These are phyloP conservation scores for Polydrusus tereticollis DNA, from an alignment of 2,888 invertebrate genomes.

Conservation along the genomic window DNA sequence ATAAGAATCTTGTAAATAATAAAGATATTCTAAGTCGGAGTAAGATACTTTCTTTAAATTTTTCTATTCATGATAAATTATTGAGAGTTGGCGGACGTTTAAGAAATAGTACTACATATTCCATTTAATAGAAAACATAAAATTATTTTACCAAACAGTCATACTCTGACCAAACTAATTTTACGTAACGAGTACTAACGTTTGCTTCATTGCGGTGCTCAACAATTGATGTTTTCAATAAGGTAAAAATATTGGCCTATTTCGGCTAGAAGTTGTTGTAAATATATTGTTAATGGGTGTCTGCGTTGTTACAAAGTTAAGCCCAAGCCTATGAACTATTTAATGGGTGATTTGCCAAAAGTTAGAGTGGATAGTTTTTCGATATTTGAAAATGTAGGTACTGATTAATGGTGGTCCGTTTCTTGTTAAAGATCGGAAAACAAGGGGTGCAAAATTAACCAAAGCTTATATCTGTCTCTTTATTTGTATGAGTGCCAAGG, in stretches of 20 bases:
- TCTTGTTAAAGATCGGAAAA: too few relatives aligned
- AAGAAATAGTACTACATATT: too few relatives aligned
- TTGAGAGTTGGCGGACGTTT: background rate
- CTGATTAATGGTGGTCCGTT: background rate
- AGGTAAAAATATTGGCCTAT: conserved; percentile 42
- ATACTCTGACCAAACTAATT: too few relatives aligned
- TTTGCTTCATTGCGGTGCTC: conserved; percentile 22
- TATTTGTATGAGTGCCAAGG: conserved; percentile 6
- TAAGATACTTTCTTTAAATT: too few relatives aligned
- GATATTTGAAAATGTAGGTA: background rate
- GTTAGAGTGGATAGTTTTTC: background rate
- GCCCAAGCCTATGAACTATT: background rate
- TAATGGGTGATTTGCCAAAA: conserved; percentile 29
- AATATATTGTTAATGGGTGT: conserved; percentile 20
- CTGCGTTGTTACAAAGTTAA: conserved; percentile 16
- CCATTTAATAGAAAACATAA: conserved; percentile 25
- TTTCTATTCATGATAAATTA: background rate
- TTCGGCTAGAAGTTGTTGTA: background rate
- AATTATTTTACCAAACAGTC: too few relatives aligned
- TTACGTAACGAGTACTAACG: too few relatives aligned
- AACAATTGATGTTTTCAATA: conserved; percentile 30
- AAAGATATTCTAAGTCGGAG: background rate
- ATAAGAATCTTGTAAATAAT: background rate
- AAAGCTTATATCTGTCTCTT: background rate
- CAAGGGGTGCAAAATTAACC: background rate